Percentiles rank a stretch among this genome's conserved stretches.
These are phyloP conservation scores for Cremastinae sp. DNA, from an alignment of 2,888 invertebrate species.

Conservation along the genomic window DNA sequence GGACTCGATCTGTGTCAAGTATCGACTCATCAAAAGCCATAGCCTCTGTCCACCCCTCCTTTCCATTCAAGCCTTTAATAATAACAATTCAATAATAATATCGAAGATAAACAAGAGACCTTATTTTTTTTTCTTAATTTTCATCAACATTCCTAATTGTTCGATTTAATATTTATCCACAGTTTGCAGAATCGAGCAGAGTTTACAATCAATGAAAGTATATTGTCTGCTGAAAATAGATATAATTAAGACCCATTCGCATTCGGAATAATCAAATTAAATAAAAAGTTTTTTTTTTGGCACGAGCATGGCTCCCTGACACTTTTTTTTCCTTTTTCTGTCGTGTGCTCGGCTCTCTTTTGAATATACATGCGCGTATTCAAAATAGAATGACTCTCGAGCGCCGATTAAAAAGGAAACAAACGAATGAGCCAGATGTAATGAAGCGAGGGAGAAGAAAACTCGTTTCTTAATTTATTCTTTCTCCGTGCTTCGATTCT, in stretches of 20 bases:
- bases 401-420: slow-evolving; percentile 76
- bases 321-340: slow-evolving; percentile 38
- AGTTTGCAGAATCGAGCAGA: no score
- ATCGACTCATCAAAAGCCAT: slow-evolving; percentile 58
- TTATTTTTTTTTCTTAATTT: slow-evolving; percentile 58
- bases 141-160: slow-evolving; percentile 30
- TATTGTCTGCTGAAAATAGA: background rate
- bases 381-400: slow-evolving; percentile 25
- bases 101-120: no score
- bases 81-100: slow-evolving; percentile 15
- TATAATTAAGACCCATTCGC: slow-evolving; percentile 27
- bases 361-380: slow-evolving; percentile 5
- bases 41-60: slow-evolving; percentile 45
- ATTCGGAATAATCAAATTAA: slow-evolving; percentile 25
- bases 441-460: slow-evolving; percentile 74
- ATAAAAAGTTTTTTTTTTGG: slow-evolving; percentile 28
- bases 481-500: slow-evolving; percentile 62
- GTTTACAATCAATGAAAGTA: background rate
- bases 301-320: slow-evolving; percentile 45
- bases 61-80: slow-evolving; percentile 21
- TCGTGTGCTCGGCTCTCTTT: slow-evolving; percentile 28
- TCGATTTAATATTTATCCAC: slow-evolving; percentile 37
- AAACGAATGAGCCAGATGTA: slow-evolving; percentile 74
- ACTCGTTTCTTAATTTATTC: slow-evolving; percentile 79
- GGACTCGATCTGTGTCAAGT: slow-evolving; percentile 63